Conservation (phyloP, 1,140 invertebrate genomes). For the Parapsyche elsis region DNA sequence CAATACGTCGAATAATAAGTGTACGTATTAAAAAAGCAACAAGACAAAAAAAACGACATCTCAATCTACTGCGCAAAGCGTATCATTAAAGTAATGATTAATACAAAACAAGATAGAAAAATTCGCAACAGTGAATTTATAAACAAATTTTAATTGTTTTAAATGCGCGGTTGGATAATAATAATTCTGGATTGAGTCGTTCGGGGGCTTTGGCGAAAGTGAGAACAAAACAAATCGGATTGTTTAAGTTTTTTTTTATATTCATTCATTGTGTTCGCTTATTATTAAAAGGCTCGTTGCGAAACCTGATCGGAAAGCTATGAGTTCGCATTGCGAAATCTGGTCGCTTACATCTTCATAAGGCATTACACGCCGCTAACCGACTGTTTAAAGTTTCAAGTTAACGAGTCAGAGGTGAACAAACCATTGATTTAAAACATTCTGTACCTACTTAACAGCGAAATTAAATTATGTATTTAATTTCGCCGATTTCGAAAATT, state of each 20-base stretch:
- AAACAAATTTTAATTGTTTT: not conserved
- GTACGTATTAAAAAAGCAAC: constrained; percentile 24
- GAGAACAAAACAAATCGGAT: constrained; percentile 15
- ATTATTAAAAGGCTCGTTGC: constrained; percentile 40
- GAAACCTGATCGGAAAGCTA: constrained; percentile 47
- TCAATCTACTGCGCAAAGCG: not conserved
- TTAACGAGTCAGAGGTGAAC: not conserved
- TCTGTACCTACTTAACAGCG: no score
- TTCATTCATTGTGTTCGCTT: not conserved
- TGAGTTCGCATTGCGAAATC: constrained; percentile 43
- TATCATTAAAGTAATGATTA: constrained; percentile 29
- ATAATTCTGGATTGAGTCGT: not conserved
- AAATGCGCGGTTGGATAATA: not conserved
- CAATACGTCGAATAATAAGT: constrained; percentile 9
- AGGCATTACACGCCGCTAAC: constrained; percentile 28
- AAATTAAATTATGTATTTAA: not conserved
- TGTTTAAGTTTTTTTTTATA: constrained; percentile 9
- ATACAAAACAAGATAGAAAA: constrained; percentile 5
- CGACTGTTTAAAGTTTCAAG: constrained; percentile 30
- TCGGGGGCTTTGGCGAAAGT: not conserved
- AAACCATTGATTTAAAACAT: not conserved
- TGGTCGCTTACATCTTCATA: constrained; percentile 48
- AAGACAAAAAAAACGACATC: constrained; percentile 13
- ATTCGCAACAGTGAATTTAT: not conserved
- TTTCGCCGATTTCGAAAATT: no score